phyloP scores from a whole-genome alignment of 2,113 vertebrate genomes.

The Ondatra zibethicus region DNA sequence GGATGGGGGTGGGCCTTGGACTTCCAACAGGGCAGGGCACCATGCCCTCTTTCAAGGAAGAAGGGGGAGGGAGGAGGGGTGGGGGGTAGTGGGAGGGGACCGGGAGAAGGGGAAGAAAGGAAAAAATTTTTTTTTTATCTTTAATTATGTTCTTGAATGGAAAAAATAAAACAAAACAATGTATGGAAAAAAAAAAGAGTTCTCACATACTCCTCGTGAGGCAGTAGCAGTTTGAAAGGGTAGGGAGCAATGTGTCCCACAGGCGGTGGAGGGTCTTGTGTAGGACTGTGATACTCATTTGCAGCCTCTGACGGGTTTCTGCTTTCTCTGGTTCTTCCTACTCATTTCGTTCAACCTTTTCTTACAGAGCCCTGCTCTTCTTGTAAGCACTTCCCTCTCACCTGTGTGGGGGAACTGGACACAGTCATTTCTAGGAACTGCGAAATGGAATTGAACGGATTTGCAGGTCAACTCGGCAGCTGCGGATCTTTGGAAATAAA shows the following conservation, averaged over 20 bases:
- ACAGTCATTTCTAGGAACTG: slow-evolving; percentile 53
- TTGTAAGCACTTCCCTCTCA: slow-evolving; percentile 66
- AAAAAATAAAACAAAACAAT: too few species aligned
- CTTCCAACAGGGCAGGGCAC: too few species aligned
- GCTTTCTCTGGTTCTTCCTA: background rate
- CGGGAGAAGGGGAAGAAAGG: too few species aligned
- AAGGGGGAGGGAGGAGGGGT: too few species aligned
- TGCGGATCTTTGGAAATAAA: slow-evolving; percentile 59
- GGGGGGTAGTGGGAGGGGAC: too few species aligned
- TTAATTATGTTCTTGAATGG: too few species aligned
- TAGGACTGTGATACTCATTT: background rate
- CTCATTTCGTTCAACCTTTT: slow-evolving; percentile 11
- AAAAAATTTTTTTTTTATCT: too few species aligned
- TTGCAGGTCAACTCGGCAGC: slow-evolving; percentile 62
- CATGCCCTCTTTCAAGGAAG: too few species aligned
- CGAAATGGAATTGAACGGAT: slow-evolving; percentile 58
- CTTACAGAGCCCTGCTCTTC: background rate
- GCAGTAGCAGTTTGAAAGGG: background rate
- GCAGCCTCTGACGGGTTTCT: background rate
- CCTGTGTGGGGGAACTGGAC: slow-evolving; percentile 46
- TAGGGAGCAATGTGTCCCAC: rapidly evolving
- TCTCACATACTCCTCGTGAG: background rate
- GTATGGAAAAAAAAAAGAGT: too few species aligned
- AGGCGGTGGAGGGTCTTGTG: background rate
- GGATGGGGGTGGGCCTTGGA: too few species aligned